Base-by-base conservation (phyloP, 1,140 invertebrate genomes). In the Drosophila obscura region DNA sequence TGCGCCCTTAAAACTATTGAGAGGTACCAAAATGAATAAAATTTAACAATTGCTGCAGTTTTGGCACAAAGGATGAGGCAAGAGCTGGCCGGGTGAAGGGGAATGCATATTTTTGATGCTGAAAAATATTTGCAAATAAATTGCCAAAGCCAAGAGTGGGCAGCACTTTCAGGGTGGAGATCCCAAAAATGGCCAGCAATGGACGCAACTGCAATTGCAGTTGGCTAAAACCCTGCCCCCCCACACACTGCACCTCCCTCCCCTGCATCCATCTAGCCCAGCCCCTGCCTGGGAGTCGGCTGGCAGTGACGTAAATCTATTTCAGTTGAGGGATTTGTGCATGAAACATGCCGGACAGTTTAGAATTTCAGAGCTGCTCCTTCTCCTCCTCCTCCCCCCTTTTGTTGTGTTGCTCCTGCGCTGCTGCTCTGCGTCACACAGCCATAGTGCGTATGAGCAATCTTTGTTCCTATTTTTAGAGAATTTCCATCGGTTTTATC, bases 301-400 rank as follows among this genome's bases (percentile, higher is more conserved):
- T 88, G 82, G 28, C 79, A 88, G 83, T 88, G 83, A 87, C 82
- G 82, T 88, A 87, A 87, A 87, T 87, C 82, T 87, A 87, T 87
- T 87, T 87, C 82, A 87, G 82, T 87, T 87, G 82, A 87, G 82
- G 82, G 82, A 87, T 87, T 87, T 87, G 80, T 79, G 77, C 74
- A 87, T 87, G 78, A 82, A 87, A 87, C 78, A 88, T 87, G 67
- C 66, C 63, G 83, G 81, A 87, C 82, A 84, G 82, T 82, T 85
- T 87, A 81, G 81, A 63, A 84, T 87, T 81, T 73, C 66, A 73
- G 59, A 75, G 62, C 76, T 57, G 52, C 49, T 22, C 41, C 48
- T 15, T 41, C 67, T 11, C 4, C 24, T 45, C 5, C 44, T 16
- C 0, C 13, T 45, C 1, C 15, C 16, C 60, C 31, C 1, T 39